Conservation (phyloP, 2,888 invertebrate species). For the Netelia fuscicornis region DNA sequence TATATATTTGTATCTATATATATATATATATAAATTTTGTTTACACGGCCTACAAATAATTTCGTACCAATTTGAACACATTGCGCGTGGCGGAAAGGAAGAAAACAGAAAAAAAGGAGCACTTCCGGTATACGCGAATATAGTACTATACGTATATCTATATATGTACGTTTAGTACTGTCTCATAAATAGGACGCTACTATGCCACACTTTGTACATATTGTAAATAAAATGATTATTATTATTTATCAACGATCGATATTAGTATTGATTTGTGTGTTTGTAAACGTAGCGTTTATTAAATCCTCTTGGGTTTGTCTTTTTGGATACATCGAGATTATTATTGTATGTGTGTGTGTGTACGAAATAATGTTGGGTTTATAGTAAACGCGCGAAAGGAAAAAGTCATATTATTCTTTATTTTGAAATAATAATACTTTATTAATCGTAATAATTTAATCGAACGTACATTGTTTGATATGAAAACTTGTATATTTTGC, state of each 20-base stretch:
- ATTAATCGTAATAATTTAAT: no score
- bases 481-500: no score
- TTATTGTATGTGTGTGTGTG: no score
- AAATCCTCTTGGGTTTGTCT: no score
- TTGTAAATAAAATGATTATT: constrained; percentile 71
- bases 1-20: neutral
- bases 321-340: no score
- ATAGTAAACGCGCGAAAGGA: no score
- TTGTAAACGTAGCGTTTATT: no score
- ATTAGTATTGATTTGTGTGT: no score
- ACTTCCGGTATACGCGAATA: neutral
- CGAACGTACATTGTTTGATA: no score
- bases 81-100: neutral
- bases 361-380: no score
- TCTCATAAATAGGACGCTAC: constrained; percentile 29
- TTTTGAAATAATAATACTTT: no score
- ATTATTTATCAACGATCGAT: constrained; percentile 56
- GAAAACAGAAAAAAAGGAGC: neutral
- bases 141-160: neutral
- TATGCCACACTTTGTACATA: constrained; percentile 55
- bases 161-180: neutral
- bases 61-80: neutral
- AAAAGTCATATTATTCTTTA: no score
- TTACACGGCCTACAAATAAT: neutral
- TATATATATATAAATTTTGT: neutral